Evolutionary conservation across 2,888 invertebrate genomes (phyloP), one percentile per base, ranked within the genome.

Genomic region (Glyphotaelius pellucidus): DNA sequence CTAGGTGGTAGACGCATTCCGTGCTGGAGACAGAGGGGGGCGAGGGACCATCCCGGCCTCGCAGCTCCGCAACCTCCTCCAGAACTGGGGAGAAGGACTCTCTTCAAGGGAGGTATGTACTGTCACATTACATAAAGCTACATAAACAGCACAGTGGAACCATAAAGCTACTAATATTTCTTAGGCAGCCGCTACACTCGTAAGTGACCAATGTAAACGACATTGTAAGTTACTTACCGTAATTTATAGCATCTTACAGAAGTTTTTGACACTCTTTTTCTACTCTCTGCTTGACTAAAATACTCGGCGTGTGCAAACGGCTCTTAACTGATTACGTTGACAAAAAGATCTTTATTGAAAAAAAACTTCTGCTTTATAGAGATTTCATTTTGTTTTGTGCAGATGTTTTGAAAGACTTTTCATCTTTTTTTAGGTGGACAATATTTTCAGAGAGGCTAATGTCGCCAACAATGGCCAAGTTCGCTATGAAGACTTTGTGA

Each of bases 61-160:
- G 84, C 99, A 99, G 94, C 96, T 99, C 87, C 96, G 98, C 30
- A 98, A 98, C 94, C 97, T 99, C 94, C 96, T 99, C 91, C 97
- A 98, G 94, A 98, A 97, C 94, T 99, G 99, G 98, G 99, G 99
- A 31, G 99, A 99, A 95, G 98, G 98, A 92, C 96, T 99, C 25
- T 97, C 97, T 0, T 95, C 96, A 0, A 96, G 97, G 93, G 97
- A 97, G 95, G 97, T 96, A 93, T 38, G 80, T 19, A 83, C 7
- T 32, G 4, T 19, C 52, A 15, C 4, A 52, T 52, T 52, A 4
- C 52, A 19, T n/a, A n/a, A n/a, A n/a, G n/a, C n/a, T n/a, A n/a
- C n/a, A n/a, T n/a, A n/a, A n/a, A n/a, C n/a, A n/a, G n/a, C n/a
- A n/a, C n/a, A n/a, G n/a, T n/a, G n/a, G n/a, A n/a, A n/a, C n/a